These are phyloP conservation scores for Leucoptera coffeella DNA, from an alignment of 2,888 invertebrate genomes.

Conservation along the genomic window DNA sequence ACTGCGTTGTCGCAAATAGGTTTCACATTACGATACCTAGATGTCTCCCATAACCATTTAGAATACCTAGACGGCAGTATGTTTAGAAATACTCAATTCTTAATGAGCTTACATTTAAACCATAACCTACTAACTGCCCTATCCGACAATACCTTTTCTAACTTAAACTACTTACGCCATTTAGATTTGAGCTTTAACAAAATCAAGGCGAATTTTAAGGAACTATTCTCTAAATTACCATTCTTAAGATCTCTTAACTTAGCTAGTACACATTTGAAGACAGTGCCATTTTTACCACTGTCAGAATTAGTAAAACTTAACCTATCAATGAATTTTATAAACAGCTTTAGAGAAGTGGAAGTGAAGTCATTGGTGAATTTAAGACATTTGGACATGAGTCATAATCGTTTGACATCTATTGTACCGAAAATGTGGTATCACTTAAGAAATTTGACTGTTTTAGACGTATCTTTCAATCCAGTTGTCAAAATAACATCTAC, in stretches of 20 bases:
- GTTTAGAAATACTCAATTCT: slow-evolving; percentile 75
- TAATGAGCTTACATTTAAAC: slow-evolving; percentile 71
- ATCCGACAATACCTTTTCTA: slow-evolving; percentile 84
- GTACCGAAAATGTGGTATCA: slow-evolving; percentile 70
- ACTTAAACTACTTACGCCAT: slow-evolving; percentile 69
- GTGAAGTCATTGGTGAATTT: slow-evolving; percentile 65
- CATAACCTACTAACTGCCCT: slow-evolving; percentile 77
- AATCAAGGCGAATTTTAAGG: slow-evolving; percentile 79
- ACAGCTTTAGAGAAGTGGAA: slow-evolving; percentile 63
- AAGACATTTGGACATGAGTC: slow-evolving; percentile 67
- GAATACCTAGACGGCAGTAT: slow-evolving; percentile 85
- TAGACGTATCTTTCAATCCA: slow-evolving; percentile 80
- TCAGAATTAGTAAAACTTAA: slow-evolving; percentile 74
- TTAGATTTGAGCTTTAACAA: slow-evolving; percentile 77
- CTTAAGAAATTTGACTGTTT: slow-evolving; percentile 63
- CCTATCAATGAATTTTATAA: slow-evolving; percentile 71
- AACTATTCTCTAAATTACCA: slow-evolving; percentile 80
- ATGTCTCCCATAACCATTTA: slow-evolving; percentile 72
- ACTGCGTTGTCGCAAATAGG: slow-evolving; percentile 73
- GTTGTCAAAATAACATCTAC: slow-evolving; percentile 67
- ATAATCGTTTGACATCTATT: slow-evolving; percentile 69
- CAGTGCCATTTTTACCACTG: slow-evolving; percentile 70
- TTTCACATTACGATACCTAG: slow-evolving; percentile 69
- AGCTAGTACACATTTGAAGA: slow-evolving; percentile 69
- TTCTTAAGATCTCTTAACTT: slow-evolving; percentile 72